Evolutionary conservation across 1,140 invertebrate genomes (phyloP), one percentile per base, ranked within the genome.

Genomic region (Drosophila miranda): DNA sequence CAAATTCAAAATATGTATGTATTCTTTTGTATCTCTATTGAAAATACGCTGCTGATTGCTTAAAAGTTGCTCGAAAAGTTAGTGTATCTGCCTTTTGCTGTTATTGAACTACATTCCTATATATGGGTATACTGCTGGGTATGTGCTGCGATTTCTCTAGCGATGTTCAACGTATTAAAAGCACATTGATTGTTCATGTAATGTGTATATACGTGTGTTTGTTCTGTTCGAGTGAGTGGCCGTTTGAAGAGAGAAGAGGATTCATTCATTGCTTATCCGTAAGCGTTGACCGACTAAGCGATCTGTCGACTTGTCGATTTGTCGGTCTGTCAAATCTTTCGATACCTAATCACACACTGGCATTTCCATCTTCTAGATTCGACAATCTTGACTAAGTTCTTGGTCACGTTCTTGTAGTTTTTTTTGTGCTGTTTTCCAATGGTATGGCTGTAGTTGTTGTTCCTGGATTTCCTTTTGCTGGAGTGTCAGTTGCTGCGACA

Each of bases 31-130:
- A 34, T 61, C 51, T 59, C 60, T 79, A 68, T 64, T 60, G 59
- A 38, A 11, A 62, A 60, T 80, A 72, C 66, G 54, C 58, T 80
- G 45, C 74, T 80, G 80, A 84, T 84, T 87, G 83, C 78, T 83
- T 86, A 78, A 86, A 88, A 88, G 66, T 86, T 86, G 82, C 83
- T 86, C 78, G 78, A 86, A 86, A 78, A 86, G 75, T 87, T 83
- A 87, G 80, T 84, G 77, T 67, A 48, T 30, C 30, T 53, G 61
- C n/a, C 30, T 9, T 8, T 69, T 53, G 19, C 6, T 51, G 13
- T 34, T 50, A 26, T 26, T 34, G 34, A 38, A 38, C 34, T 38
- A 38, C 11, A 49, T 58, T 21, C 44, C 38, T 46, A 14, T 41
- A 64, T 52, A 41, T 3, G 43, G 34, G 54, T 80, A 81, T 75